Evolutionary conservation across 2,888 invertebrate genomes (phyloP).

Genomic region (Temnothorax ravouxi): DNA sequence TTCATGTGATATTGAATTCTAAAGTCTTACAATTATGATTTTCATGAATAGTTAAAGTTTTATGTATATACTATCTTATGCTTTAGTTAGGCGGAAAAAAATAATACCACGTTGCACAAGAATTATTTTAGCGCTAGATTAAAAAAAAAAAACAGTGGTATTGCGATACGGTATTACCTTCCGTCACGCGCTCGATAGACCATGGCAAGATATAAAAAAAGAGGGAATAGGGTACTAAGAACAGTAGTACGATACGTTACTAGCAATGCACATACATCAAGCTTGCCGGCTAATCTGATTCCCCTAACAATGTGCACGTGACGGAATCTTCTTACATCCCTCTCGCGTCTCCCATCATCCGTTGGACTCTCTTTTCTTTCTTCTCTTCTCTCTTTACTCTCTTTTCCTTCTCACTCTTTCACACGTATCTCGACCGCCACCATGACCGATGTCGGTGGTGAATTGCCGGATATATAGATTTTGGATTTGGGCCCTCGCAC

Average conservation of each 20-base stretch:
- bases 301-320: constrained; percentile 87
- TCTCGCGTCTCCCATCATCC: constrained; percentile 55
- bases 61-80: constrained; percentile 62
- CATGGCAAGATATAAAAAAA: constrained; percentile 60
- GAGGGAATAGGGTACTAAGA: constrained; percentile 53
- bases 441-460: constrained; percentile 49
- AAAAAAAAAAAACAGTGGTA: constrained; percentile 79
- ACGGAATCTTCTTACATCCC: constrained; percentile 86
- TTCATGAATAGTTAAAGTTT: background rate
- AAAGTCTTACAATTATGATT: background rate
- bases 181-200: constrained; percentile 70
- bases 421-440: background rate
- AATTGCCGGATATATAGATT: constrained; percentile 81
- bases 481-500: constrained; percentile 81
- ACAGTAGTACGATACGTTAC: constrained; percentile 71
- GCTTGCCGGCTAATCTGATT: constrained; percentile 85
- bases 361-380: constrained; percentile 14
- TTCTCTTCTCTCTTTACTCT: constrained; percentile 9
- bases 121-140: constrained; percentile 81
- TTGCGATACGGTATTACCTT: constrained; percentile 78
- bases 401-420: constrained; percentile 21
- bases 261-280: constrained; percentile 84
- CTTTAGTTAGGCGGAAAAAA: constrained; percentile 66
- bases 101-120: constrained; percentile 74
- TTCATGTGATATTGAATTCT: background rate